These are phyloP conservation scores for Scaptomyza flava DNA, from an alignment of 2,888 invertebrate genomes.

Conservation along the genomic window DNA sequence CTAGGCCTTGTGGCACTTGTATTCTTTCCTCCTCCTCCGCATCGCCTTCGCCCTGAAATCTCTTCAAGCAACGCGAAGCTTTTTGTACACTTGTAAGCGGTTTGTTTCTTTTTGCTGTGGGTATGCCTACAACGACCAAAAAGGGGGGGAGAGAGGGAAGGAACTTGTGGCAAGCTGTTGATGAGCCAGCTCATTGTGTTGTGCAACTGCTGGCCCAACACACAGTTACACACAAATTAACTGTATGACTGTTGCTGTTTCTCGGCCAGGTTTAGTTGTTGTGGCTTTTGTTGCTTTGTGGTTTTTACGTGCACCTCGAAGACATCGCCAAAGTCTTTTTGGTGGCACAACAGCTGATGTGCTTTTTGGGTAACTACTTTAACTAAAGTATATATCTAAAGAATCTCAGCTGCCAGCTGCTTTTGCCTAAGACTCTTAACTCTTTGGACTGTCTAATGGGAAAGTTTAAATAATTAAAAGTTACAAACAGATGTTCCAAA, in stretches of 20 bases:
- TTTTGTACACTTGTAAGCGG: conserved; percentile 54
- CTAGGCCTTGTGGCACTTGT: conserved; percentile 57
- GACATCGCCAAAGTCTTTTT: conserved; percentile 23
- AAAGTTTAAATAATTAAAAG: neutral
- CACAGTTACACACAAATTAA: conserved; percentile 12
- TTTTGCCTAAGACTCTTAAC: conserved; percentile 4
- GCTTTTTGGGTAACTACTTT: conserved; percentile 2
- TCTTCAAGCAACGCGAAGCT: conserved; percentile 42
- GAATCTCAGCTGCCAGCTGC: conserved; percentile 31
- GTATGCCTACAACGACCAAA: conserved; percentile 10
- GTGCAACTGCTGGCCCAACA: conserved; percentile 41
- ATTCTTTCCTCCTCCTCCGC: neutral
- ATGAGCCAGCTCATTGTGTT: conserved; percentile 51
- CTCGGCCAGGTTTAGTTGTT: conserved; percentile 24
- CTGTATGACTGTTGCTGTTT: conserved; percentile 33
- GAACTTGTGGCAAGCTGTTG: conserved; percentile 28
- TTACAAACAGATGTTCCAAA: neutral
- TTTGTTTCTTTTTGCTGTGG: conserved; percentile 48
- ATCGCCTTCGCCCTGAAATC: neutral
- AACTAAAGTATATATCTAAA: conserved; percentile 14
- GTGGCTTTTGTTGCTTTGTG: conserved; percentile 7
- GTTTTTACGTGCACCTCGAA: conserved; percentile 27
- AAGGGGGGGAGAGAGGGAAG: neutral
- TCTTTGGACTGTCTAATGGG: neutral
- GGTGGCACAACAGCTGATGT: conserved; percentile 16